Conservation (phyloP, 2,797 vertebrate genomes). For the Melanotaenia maccullochi region DNA sequence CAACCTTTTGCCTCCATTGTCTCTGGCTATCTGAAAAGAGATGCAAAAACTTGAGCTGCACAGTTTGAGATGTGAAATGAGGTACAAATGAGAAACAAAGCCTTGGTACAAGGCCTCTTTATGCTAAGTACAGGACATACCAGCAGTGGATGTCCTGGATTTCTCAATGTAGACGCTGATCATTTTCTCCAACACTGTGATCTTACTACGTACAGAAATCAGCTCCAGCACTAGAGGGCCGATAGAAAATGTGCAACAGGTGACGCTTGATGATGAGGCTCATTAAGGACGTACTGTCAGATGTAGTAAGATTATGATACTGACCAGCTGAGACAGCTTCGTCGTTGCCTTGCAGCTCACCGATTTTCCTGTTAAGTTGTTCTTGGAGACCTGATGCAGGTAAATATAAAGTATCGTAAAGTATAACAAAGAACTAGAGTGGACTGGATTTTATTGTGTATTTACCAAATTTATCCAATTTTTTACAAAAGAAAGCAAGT, state of each 20-base stretch:
- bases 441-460: too few species aligned
- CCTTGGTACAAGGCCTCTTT: background rate
- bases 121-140: constrained; percentile 26
- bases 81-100: background rate
- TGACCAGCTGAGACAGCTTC: background rate
- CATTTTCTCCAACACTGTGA: constrained; percentile 5
- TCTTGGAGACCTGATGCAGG: constrained; percentile 33
- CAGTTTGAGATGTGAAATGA: background rate
- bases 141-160: background rate
- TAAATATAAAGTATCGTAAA: background rate
- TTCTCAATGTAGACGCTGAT: background rate
- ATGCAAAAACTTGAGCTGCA: background rate
- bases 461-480: too few species aligned
- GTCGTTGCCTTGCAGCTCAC: constrained; percentile 3
- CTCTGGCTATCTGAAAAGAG: constrained; percentile 32
- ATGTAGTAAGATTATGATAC: constrained; percentile 15
- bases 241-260: constrained; percentile 5
- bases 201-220: constrained; percentile 40
- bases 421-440: background rate
- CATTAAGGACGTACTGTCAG: background rate
- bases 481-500: background rate
- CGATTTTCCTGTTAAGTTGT: constrained; percentile 13
- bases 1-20: background rate
- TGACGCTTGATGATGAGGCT: background rate
- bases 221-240: constrained; percentile 53